Percentiles rank a stretch among this genome's conserved stretches.
Evolutionary conservation across 2,797 vertebrate genomes (phyloP).

Genomic region (Hemitrygon akajei): DNA sequence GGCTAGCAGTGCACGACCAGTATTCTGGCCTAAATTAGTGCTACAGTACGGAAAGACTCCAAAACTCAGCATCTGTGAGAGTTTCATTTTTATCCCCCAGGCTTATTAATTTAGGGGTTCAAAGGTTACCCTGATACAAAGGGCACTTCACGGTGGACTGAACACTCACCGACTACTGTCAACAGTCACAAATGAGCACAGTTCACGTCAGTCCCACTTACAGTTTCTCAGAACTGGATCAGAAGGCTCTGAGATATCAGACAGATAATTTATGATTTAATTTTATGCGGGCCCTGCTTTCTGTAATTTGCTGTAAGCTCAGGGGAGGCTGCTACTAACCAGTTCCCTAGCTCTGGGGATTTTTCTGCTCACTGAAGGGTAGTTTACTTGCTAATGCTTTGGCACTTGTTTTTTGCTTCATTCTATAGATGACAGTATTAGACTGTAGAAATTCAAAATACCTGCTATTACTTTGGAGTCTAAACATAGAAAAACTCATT

Average conservation of each 20-base stretch:
- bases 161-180: constrained; percentile 58
- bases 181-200: constrained; percentile 56
- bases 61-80: constrained; percentile 49
- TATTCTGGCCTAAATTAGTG: constrained; percentile 65
- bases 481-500: constrained; percentile 35
- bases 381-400: constrained; percentile 74
- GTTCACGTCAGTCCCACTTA: constrained; percentile 71
- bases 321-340: constrained; percentile 75
- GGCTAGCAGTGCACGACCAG: constrained; percentile 60
- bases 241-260: constrained; percentile 82
- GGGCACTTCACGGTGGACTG: constrained; percentile 58
- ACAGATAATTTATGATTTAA: constrained; percentile 98
- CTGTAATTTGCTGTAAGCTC: constrained; percentile 91
- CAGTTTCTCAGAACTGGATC: constrained; percentile 72
- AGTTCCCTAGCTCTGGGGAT: constrained; percentile 72
- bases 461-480: constrained; percentile 34
- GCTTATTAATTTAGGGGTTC: constrained; percentile 64
- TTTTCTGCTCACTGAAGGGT: constrained; percentile 66
- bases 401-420: constrained; percentile 71
- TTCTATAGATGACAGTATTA: constrained; percentile 36
- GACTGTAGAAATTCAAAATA: constrained; percentile 33
- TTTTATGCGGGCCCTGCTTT: constrained; percentile 92
- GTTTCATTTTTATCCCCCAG: constrained; percentile 42
- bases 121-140: constrained; percentile 62
- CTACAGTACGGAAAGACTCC: constrained; percentile 52